A percentile compares a stretch with the other conserved stretches of the same genome.
Conservation (phyloP, 1,140 invertebrate genomes). For the Pantala flavescens region DNA sequence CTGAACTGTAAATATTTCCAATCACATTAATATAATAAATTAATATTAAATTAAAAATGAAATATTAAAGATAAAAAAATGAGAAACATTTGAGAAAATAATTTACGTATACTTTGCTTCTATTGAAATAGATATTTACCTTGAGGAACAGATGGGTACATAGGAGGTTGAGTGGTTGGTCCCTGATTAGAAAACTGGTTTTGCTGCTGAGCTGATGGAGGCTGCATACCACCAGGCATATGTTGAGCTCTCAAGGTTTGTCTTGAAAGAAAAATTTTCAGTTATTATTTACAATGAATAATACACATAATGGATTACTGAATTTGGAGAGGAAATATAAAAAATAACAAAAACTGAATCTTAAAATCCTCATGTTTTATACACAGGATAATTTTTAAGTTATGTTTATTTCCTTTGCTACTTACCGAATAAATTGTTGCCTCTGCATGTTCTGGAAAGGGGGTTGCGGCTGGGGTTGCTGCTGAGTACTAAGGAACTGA, state of each 20-base stretch:
- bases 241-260: neutral
- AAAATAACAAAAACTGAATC: constrained; percentile 13
- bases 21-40: too few species aligned
- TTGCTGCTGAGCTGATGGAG: neutral
- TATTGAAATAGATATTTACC: neutral
- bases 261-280: neutral
- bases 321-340: too few species aligned
- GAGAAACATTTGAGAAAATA: too few species aligned
- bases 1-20: too few species aligned
- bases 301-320: neutral
- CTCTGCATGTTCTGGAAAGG: constrained; percentile 38
- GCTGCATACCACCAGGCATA: neutral
- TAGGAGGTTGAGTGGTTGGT: neutral
- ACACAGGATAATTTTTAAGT: constrained; percentile 26
- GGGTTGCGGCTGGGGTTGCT: constrained; percentile 26
- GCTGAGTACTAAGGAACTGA: constrained; percentile 38
- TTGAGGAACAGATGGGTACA: neutral
- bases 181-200: neutral
- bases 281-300: constrained; percentile 10
- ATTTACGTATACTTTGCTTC: too few species aligned
- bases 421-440: constrained; percentile 40
- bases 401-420: neutral
- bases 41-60: too few species aligned
- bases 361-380: constrained; percentile 40
- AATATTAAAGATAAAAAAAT: too few species aligned